A percentile compares a stretch with the other conserved stretches of the same genome.
Evolutionary conservation across 1,140 invertebrate species (phyloP).

Genomic region (Drosophila melanogaster): Release_6_plus_ISO1_MT NT_037436.4:5852501-5853000

Average conservation of each 20-base stretch:
- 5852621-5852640: conserved; percentile 84
- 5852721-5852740: not conserved
- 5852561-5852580: conserved; percentile 69
- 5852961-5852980: conserved; percentile 45
- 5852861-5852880: conserved; percentile 6
- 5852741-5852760: conserved; percentile 62
- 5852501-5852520: conserved; percentile 3
- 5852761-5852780: conserved; percentile 82
- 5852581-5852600: conserved; percentile 34
- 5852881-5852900: conserved; percentile 60
- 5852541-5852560: conserved; percentile 57
- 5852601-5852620: conserved; percentile 48
- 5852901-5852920: conserved; percentile 81
- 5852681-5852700: conserved; percentile 57
- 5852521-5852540: conserved; percentile 41
- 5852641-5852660: conserved; percentile 84
- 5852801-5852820: conserved; percentile 56
- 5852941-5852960: conserved; percentile 62
- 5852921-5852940: conserved; percentile 82
- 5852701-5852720: not conserved
- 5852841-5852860: not conserved
- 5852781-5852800: conserved; percentile 41
- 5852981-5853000: conserved; percentile 13
- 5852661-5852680: conserved; percentile 84
- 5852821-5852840: conserved; percentile 53